These are phyloP conservation scores for Rhabdomys dilectus DNA, from an alignment of 2,113 vertebrate genomes.

Conservation along the genomic window DNA sequence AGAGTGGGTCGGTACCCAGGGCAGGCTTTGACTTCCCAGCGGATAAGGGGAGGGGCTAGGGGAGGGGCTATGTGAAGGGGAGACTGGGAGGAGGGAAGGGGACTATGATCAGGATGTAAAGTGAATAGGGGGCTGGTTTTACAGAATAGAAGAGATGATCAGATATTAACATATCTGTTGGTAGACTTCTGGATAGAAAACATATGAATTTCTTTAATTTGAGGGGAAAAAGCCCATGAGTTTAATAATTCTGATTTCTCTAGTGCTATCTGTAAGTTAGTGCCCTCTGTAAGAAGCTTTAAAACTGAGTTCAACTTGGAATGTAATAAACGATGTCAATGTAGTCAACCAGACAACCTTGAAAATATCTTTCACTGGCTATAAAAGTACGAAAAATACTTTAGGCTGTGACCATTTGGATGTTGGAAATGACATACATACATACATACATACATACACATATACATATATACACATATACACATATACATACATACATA, in stretches of 20 bases:
- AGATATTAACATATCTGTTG: background rate
- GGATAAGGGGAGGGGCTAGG: too few relatives aligned
- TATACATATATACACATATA: too few relatives aligned
- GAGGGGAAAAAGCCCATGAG: background rate
- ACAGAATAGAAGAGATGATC: background rate
- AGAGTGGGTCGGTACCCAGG: too few relatives aligned
- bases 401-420: background rate
- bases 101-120: too few relatives aligned
- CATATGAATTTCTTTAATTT: background rate
- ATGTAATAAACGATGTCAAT: background rate
- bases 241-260: background rate
- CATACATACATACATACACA: too few relatives aligned
- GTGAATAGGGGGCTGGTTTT: background rate
- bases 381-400: constrained; percentile 2
- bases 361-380: background rate
- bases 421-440: background rate
- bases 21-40: too few relatives aligned
- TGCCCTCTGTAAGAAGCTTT: background rate
- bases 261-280: background rate
- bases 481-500: too few relatives aligned
- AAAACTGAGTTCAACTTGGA: constrained; percentile 5
- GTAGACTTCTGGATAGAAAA: background rate
- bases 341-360: background rate
- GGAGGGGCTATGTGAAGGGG: too few relatives aligned
- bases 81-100: too few relatives aligned